Evolutionary conservation across 2,113 vertebrate genomes (phyloP), one percentile per base, ranked within the genome.

Genomic region (Anser brachyrhynchus): DNA sequence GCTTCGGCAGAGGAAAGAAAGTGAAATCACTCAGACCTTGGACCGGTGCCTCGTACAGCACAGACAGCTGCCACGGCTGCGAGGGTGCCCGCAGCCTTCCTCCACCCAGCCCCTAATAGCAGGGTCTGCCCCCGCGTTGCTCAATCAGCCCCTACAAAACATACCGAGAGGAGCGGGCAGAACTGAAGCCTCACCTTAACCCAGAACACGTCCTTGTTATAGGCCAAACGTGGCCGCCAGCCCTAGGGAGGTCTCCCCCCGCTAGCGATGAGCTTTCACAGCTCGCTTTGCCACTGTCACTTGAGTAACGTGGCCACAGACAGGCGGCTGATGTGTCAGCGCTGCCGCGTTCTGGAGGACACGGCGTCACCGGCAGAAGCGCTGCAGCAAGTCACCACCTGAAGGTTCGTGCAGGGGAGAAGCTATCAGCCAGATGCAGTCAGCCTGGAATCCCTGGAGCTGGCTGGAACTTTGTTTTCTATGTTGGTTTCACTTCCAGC

Each of bases 201-300:
- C 54, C n/a, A 4, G 14, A n/a, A 10, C 49, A 2, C 13, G 5
- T 29, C n/a, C 15, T 73, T 7, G 8, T 4, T 26, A 8, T 29
- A 23, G 15, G 67, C 37, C 4, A 1, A 21, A 5, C 3, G 1
- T 1, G 1, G 33, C 54, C 57, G 4, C 3, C 22, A 7, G 39
- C 84, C 59, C 49, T 3, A 2, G 71, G 33, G 39, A 46, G 14
- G 4, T 11, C 57, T 29, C 55, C 39, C 44, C 37, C 35, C 1
- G 1, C 44, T 17, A 21, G 52, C 4, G 2, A 11, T 0, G 2
- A 19, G 14, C 26, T 54, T 23, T 3, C n/a, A 1, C 78, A 13
- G 46, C 78, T n/a, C 79, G 6, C 49, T 4, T 28, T 64, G 71
- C 64, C 18, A 1, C 88, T 9, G n/a, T 5, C 74, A 5, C 81